These are phyloP conservation scores for Panthera tigris DNA, from an alignment of 2,113 vertebrate genomes.

Conservation along the genomic window DNA sequence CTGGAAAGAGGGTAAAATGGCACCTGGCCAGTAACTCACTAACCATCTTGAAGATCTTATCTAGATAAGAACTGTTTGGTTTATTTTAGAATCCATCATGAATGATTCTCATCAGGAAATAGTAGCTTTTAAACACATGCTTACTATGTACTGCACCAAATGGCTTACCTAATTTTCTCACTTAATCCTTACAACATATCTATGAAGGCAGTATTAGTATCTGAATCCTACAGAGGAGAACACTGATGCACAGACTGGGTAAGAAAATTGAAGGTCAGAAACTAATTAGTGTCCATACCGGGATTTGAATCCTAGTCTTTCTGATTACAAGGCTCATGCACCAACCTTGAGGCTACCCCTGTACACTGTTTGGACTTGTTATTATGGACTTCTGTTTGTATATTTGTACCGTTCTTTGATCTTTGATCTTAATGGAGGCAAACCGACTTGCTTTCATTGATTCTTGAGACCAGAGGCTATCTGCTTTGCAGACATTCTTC, in stretches of 20 bases:
- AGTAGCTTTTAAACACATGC: neutral
- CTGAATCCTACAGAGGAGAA: neutral
- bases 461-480: neutral
- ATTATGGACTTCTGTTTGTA: neutral
- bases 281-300: neutral
- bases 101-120: neutral
- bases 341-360: neutral
- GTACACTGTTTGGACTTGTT: neutral
- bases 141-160: neutral
- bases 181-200: neutral
- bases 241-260: neutral
- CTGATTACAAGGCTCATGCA: neutral
- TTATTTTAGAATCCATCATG: conserved; percentile 6
- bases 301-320: neutral
- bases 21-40: neutral
- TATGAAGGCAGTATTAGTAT: neutral
- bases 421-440: neutral
- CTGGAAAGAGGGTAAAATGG: conserved; percentile 11
- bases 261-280: neutral
- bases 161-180: neutral
- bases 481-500: neutral
- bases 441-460: neutral
- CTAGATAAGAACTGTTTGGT: neutral
- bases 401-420: neutral
- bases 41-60: neutral